These are phyloP conservation scores for Poeciliopsis prolifica DNA, from an alignment of 2,113 vertebrate species.

Conservation along the genomic window DNA sequence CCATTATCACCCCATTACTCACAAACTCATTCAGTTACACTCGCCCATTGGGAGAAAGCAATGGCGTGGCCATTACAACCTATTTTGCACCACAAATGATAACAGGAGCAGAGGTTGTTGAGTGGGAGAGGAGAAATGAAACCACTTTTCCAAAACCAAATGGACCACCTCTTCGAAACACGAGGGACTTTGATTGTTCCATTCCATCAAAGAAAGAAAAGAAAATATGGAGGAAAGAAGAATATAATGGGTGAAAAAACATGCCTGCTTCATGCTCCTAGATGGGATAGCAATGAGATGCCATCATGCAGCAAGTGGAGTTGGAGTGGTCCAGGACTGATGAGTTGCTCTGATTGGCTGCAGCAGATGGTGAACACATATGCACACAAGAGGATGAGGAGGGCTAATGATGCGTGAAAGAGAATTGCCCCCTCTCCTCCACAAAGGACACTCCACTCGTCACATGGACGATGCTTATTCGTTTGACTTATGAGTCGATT, in stretches of 20 bases:
- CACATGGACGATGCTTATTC: slow-evolving; percentile 39
- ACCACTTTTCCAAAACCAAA: slow-evolving; percentile 51
- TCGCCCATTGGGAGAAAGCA: slow-evolving; percentile 22
- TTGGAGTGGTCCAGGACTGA: slow-evolving; percentile 42
- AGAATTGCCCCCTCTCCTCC: slow-evolving; percentile 60
- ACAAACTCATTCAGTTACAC: slow-evolving; percentile 41
- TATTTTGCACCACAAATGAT: slow-evolving; percentile 41
- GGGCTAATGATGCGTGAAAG: slow-evolving; percentile 62
- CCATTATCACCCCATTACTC: slow-evolving; percentile 48
- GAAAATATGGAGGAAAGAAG: not conserved
- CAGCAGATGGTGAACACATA: slow-evolving; percentile 44
- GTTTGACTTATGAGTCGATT: slow-evolving; percentile 45
- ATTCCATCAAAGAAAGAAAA: slow-evolving; percentile 22
- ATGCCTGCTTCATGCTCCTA: slow-evolving; percentile 11
- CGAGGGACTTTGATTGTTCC: slow-evolving; percentile 32
- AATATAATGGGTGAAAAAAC: slow-evolving; percentile 17
- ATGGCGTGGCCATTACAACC: slow-evolving; percentile 33
- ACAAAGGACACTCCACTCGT: slow-evolving; percentile 51
- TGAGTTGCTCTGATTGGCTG: slow-evolving; percentile 49
- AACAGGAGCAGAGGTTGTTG: slow-evolving; percentile 21
- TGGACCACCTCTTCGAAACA: slow-evolving; percentile 34
- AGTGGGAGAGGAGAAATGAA: slow-evolving; percentile 41
- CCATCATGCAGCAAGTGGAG: slow-evolving; percentile 29
- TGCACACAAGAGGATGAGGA: slow-evolving; percentile 45
- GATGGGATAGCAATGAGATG: slow-evolving; percentile 47